Evolutionary conservation across 2,888 invertebrate genomes (phyloP).

Genomic region (Odontomyia ornata): DNA sequence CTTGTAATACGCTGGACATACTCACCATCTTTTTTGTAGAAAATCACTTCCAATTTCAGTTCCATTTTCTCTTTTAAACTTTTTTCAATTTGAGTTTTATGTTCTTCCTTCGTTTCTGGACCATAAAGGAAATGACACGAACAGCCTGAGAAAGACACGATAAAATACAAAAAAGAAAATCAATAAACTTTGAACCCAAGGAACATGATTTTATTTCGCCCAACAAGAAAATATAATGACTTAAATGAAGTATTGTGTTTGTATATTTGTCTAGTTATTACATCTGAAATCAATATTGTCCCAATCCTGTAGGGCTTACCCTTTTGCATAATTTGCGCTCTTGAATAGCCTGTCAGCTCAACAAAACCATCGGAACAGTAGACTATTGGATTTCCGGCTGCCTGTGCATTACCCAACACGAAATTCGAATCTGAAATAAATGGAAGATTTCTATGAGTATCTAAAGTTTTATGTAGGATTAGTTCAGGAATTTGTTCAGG

Average conservation of each 20-base stretch:
- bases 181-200: neutral
- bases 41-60: constrained; percentile 91
- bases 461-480: constrained; percentile 18
- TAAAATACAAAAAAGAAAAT: neutral
- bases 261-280: too few relatives aligned
- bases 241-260: neutral
- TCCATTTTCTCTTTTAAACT: constrained; percentile 90
- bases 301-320: constrained; percentile 61
- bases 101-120: constrained; percentile 87
- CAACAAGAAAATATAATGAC: constrained; percentile 6
- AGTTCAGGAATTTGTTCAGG: constrained; percentile 1
- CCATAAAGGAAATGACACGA: constrained; percentile 95
- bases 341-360: constrained; percentile 91
- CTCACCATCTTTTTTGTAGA: constrained; percentile 95
- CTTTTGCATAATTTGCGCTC: constrained; percentile 97
- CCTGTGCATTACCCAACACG: constrained; percentile 95
- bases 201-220: neutral
- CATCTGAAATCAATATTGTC: neutral
- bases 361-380: constrained; percentile 97
- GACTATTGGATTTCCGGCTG: constrained; percentile 88
- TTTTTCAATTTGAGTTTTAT: constrained; percentile 87
- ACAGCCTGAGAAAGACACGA: constrained; percentile 68
- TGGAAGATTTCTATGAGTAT: constrained; percentile 26
- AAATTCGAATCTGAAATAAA: constrained; percentile 87
- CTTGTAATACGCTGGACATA: too few relatives aligned